Percentiles rank a stretch among this genome's conserved stretches.
phyloP scores from a whole-genome alignment of 2,888 invertebrate species.

The Auanema sp. region DNA sequence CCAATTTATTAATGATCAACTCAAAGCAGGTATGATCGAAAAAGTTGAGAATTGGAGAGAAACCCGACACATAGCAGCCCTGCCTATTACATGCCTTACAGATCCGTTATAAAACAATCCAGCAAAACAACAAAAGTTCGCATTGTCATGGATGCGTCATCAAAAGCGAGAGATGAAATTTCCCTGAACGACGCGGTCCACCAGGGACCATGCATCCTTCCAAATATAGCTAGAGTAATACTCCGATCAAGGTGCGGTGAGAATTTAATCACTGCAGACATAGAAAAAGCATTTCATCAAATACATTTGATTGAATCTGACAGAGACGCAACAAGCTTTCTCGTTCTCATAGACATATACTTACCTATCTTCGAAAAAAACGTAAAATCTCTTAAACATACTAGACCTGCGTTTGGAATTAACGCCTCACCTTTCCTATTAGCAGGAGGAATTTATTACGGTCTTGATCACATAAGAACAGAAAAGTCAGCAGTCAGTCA shows the following conservation, averaged over 20 bases:
- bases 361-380: not conserved
- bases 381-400: not conserved
- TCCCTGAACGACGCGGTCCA: not conserved
- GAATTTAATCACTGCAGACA: not conserved
- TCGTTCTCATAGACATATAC: not conserved
- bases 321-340: not conserved
- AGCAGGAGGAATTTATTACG: not conserved
- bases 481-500: not conserved
- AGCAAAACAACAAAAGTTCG: constrained; percentile 5
- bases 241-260: not conserved
- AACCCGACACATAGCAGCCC: no score
- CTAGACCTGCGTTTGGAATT: not conserved
- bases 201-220: not conserved
- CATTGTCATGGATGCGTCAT: constrained; percentile 2
- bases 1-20: no score
- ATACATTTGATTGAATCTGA: not conserved
- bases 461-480: no score
- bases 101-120: not conserved
- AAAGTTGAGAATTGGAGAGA: no score
- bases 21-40: no score
- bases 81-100: not conserved
- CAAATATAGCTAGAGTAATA: not conserved
- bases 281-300: not conserved
- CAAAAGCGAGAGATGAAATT: not conserved
- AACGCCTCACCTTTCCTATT: not conserved